Percentiles rank a stretch among this genome's conserved stretches.
Conservation (phyloP, 2,113 vertebrate genomes). For the Nicator chloris region DNA sequence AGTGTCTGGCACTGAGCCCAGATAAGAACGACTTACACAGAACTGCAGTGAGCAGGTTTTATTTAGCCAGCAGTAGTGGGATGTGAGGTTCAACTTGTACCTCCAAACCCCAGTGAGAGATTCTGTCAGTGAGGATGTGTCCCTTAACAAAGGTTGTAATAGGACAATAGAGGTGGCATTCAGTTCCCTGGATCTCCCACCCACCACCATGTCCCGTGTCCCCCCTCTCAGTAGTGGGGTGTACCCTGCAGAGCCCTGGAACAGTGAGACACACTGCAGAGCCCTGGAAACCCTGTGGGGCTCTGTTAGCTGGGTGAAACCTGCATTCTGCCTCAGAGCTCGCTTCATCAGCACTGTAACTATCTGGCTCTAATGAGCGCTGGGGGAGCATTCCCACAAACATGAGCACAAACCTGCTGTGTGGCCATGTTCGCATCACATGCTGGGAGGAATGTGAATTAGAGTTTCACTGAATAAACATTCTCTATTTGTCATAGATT, state of each 20-base stretch:
- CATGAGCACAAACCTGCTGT: neutral
- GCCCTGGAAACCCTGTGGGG: neutral
- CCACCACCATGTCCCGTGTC: rapidly evolving
- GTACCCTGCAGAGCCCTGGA: neutral
- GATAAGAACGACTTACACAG: neutral
- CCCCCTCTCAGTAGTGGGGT: no score
- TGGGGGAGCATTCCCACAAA: neutral
- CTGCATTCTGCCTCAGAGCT: neutral
- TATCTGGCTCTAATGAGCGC: neutral
- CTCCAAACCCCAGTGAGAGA: neutral
- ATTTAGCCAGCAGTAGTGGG: neutral
- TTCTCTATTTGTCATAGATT: neutral
- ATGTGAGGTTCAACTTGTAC: neutral
- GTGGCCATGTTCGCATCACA: neutral
- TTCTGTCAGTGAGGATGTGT: neutral
- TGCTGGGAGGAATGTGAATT: neutral
- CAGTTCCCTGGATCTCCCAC: neutral
- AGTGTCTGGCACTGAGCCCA: neutral
- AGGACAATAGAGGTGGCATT: neutral
- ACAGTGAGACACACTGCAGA: neutral
- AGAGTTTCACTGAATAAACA: neutral
- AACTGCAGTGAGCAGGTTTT: neutral
- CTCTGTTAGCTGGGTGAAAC: neutral
- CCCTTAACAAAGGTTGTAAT: neutral
- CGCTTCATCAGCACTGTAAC: neutral